Conservation (phyloP, 2,113 vertebrate genomes). For the Thunnus thynnus region DNA sequence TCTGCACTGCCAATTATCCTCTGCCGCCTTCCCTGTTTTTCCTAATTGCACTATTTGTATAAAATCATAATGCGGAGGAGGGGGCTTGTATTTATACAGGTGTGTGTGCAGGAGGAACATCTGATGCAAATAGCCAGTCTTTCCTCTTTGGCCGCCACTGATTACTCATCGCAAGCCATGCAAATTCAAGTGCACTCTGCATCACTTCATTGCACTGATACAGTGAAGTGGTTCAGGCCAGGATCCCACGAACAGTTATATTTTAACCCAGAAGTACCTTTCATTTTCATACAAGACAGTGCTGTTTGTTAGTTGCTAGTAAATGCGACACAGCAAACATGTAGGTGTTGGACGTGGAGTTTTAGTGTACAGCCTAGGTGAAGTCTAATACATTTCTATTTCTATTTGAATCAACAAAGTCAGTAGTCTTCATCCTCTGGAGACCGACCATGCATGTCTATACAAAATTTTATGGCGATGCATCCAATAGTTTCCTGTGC, state of each 20-base stretch:
- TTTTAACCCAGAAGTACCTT: slow-evolving; percentile 46
- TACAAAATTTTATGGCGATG: too few species aligned
- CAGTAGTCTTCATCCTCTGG: not conserved
- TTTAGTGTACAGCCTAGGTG: not conserved
- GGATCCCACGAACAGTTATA: slow-evolving; percentile 46
- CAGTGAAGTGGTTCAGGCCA: slow-evolving; percentile 45
- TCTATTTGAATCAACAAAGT: not conserved
- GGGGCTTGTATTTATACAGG: slow-evolving; percentile 56
- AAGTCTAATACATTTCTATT: not conserved
- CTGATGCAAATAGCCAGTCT: slow-evolving; percentile 75
- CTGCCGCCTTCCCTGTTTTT: slow-evolving; percentile 32
- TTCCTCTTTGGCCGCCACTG: slow-evolving; percentile 62
- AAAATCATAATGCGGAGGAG: slow-evolving; percentile 43
- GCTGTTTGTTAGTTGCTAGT: slow-evolving; percentile 43
- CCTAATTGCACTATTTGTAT: slow-evolving; percentile 62
- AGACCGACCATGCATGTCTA: not conserved
- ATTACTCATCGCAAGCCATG: slow-evolving; percentile 70
- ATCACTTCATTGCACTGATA: slow-evolving; percentile 57
- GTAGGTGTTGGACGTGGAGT: slow-evolving; percentile 10
- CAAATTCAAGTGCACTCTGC: slow-evolving; percentile 74
- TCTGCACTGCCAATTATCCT: slow-evolving; percentile 32
- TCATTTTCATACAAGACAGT: slow-evolving; percentile 34
- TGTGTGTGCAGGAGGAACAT: slow-evolving; percentile 62
- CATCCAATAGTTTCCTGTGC: not conserved
- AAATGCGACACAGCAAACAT: slow-evolving; percentile 11